Conservation (phyloP, 1,140 invertebrate genomes). For the Aphaenogaster ashmeadi region DNA sequence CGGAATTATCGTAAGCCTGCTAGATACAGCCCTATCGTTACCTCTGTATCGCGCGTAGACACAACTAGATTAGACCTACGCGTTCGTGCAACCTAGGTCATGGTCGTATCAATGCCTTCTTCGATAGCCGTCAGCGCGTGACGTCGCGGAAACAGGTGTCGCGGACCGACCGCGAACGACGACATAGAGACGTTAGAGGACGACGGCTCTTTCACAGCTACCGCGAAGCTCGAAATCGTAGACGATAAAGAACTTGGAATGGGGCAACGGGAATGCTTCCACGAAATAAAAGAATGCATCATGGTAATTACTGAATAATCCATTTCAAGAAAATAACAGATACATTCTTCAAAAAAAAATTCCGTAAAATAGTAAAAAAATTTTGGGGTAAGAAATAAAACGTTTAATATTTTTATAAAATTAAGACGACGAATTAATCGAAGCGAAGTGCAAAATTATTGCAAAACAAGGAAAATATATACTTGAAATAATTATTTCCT, state of each 20-base stretch:
- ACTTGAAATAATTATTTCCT: background rate
- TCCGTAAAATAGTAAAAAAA: background rate
- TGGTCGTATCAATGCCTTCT: constrained; percentile 76
- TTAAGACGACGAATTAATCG: background rate
- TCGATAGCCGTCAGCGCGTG: constrained; percentile 63
- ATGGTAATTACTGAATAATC: background rate
- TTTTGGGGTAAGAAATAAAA: background rate
- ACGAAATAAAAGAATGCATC: background rate
- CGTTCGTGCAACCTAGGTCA: constrained; percentile 81
- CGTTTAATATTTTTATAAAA: background rate
- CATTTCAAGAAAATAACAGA: background rate
- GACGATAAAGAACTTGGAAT: constrained; percentile 37
- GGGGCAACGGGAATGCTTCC: background rate
- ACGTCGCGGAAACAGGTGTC: constrained; percentile 60
- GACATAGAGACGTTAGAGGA: background rate
- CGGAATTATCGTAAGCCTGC: constrained; percentile 79
- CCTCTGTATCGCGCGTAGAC: constrained; percentile 82
- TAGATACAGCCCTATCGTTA: constrained; percentile 81
- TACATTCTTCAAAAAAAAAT: background rate
- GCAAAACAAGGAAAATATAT: background rate
- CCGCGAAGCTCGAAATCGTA: constrained; percentile 28
- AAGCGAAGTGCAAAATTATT: background rate
- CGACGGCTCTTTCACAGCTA: background rate
- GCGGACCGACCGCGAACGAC: background rate
- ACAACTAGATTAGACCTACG: constrained; percentile 83